phyloP scores from a whole-genome alignment of 2,888 invertebrate genomes.

The Agriopis leucophaearia region DNA sequence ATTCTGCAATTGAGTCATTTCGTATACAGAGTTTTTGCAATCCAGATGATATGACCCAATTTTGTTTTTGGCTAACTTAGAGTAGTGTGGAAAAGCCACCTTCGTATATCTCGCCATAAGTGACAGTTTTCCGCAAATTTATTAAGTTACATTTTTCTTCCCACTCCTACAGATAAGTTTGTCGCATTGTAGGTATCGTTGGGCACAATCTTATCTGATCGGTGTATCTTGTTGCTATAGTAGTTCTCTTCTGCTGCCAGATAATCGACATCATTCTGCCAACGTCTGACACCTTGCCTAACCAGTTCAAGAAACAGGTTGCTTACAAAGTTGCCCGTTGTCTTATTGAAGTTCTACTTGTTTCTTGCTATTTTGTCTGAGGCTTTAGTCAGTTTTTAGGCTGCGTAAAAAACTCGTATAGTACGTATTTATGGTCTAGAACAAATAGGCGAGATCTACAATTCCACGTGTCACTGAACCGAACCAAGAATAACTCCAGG shows the following conservation, averaged over 20 bases:
- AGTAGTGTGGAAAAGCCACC: no score
- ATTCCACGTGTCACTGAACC: neutral
- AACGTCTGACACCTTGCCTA: neutral
- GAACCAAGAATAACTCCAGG: no score
- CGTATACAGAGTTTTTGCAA: no score
- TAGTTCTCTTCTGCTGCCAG: neutral
- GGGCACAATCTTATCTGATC: slow-evolving; percentile 2
- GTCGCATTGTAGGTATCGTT: no score
- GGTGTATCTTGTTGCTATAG: slow-evolving; percentile 2
- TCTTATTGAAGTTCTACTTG: neutral
- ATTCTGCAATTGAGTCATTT: no score
- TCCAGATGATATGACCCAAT: no score
- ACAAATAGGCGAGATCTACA: neutral
- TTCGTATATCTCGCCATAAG: no score
- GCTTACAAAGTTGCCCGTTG: neutral
- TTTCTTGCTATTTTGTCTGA: neutral
- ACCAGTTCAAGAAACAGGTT: slow-evolving; percentile 7
- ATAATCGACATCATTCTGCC: slow-evolving; percentile 6
- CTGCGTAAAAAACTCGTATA: neutral
- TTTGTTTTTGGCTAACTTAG: no score
- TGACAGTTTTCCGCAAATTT: no score
- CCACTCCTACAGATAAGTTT: no score
- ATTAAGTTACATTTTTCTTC: no score
- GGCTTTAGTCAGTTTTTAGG: neutral
- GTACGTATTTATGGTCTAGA: neutral